A percentile compares a stretch with the other conserved stretches of the same genome.
Conservation (phyloP, 1,140 invertebrate genomes). For the Drosophila trapezifrons region DNA sequence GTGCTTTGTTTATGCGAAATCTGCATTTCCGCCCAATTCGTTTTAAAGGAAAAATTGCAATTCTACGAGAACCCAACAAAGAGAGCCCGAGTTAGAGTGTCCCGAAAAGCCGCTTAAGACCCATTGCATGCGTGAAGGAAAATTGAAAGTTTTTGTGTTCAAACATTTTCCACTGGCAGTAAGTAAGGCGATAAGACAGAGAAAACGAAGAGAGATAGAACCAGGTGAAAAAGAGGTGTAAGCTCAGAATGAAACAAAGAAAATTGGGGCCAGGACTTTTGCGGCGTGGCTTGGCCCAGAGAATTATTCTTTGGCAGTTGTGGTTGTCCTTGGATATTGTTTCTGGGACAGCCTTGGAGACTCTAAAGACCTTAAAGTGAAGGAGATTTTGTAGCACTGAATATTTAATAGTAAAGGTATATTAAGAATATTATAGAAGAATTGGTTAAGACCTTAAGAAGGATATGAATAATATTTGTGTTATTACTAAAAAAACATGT, state of each 20-base stretch:
- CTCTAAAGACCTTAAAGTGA: neutral
- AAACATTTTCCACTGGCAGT: neutral
- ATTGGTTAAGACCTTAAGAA: too few species aligned
- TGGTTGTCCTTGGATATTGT: constrained; percentile 4
- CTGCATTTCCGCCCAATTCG: constrained; percentile 46
- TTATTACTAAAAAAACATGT: too few species aligned
- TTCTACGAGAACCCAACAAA: constrained; percentile 3
- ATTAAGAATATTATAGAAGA: too few species aligned
- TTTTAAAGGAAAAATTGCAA: constrained; percentile 15
- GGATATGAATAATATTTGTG: too few species aligned
- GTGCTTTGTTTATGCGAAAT: constrained; percentile 68
- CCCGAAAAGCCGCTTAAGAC: constrained; percentile 63
- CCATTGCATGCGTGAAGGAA: constrained; percentile 42
- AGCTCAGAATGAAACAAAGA: constrained; percentile 3
- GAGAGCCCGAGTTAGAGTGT: constrained; percentile 25
- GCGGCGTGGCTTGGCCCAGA: neutral
- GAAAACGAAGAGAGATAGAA: neutral
- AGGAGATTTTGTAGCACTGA: neutral
- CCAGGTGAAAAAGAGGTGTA: neutral
- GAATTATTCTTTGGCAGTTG: constrained; percentile 11
- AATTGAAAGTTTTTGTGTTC: constrained; percentile 40
- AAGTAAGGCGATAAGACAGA: constrained; percentile 10
- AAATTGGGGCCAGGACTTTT: constrained; percentile 11
- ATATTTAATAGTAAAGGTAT: neutral
- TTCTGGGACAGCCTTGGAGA: neutral